Evolutionary conservation across 2,888 invertebrate genomes (phyloP).

Genomic region (Stegophylla sp.): DNA sequence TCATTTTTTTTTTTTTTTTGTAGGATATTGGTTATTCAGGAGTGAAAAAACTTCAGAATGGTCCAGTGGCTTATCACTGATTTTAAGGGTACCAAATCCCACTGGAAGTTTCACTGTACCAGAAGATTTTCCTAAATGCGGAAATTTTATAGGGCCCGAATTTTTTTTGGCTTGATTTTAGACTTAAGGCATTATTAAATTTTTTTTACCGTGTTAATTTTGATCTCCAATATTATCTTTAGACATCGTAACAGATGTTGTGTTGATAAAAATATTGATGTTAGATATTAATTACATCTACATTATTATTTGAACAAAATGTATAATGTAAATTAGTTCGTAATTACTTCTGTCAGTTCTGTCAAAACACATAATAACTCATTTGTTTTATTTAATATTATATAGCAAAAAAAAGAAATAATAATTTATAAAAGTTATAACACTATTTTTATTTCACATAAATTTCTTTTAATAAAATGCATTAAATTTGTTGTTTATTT

Average conservation of each 20-base stretch:
- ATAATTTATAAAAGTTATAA: too few species aligned
- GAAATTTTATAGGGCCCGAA: conserved; percentile 78
- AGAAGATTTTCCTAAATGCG: conserved; percentile 78
- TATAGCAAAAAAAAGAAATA: too few species aligned
- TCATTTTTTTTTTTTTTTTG: conserved; percentile 61
- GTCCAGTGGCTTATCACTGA: conserved; percentile 77
- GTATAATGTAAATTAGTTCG: too few species aligned
- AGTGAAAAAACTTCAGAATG: conserved; percentile 78
- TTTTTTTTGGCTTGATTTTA: conserved; percentile 72
- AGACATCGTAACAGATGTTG: not conserved
- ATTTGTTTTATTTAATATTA: too few species aligned
- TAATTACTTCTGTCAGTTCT: too few species aligned
- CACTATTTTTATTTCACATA: too few species aligned
- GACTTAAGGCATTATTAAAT: not conserved
- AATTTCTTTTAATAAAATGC: too few species aligned
- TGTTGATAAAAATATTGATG: not conserved
- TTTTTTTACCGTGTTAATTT: not conserved
- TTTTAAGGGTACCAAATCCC: conserved; percentile 70
- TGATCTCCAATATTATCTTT: conserved; percentile 26
- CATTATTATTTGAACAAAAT: too few species aligned
- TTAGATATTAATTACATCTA: not conserved
- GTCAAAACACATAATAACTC: too few species aligned
- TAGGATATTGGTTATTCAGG: conserved; percentile 81
- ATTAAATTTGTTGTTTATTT: too few species aligned
- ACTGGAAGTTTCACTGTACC: conserved; percentile 76